These are phyloP conservation scores for Manis javanica DNA, from an alignment of 2,797 vertebrate genomes.

Conservation along the genomic window DNA sequence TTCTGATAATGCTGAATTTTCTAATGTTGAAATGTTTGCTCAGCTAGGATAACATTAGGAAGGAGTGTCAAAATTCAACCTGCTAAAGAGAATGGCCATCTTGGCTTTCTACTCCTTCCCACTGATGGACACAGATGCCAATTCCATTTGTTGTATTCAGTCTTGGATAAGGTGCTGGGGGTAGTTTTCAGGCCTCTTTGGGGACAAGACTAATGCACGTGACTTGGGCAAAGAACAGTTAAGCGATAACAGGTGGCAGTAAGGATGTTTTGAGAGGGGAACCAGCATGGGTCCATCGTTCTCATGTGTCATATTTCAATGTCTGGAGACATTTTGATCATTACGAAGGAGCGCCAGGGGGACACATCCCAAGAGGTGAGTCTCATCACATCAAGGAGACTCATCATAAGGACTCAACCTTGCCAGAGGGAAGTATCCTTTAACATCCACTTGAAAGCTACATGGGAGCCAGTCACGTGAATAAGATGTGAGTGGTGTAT, in stretches of 20 bases:
- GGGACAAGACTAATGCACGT: background rate
- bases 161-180: too few species aligned
- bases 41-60: background rate
- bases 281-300: background rate
- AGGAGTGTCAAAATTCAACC: background rate
- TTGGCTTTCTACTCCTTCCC: background rate
- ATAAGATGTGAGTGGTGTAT: background rate
- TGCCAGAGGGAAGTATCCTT: background rate
- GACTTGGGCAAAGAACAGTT: background rate
- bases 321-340: background rate
- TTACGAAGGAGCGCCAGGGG: background rate
- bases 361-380: background rate
- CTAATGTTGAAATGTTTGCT: background rate
- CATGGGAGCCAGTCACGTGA: background rate
- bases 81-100: rapidly evolving
- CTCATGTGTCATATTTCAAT: background rate
- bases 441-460: background rate
- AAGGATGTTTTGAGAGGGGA: background rate
- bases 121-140: rapidly evolving
- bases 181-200: background rate
- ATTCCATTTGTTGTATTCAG: background rate
- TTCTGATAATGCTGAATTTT: background rate
- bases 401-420: background rate
- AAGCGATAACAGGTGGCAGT: background rate
- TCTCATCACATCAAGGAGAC: too few species aligned